These are phyloP conservation scores for cat (Felis catus) DNA, from an alignment of 2,113 vertebrate species.

Conservation along the genomic window F.catus_Fca126_mat1.0 CM031414.1:58570001-58570500, in stretches of 20 bases:
- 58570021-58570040: neutral
- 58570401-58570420: neutral
- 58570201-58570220: neutral
- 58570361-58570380: neutral
- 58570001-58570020: neutral
- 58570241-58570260: neutral
- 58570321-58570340: neutral
- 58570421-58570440: neutral
- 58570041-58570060: neutral
- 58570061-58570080: neutral
- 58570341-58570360: too few relatives aligned
- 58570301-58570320: neutral
- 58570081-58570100: neutral
- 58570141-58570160: neutral
- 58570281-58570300: neutral
- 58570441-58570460: neutral
- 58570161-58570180: too few relatives aligned
- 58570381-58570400: neutral
- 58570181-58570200: neutral
- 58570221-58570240: too few relatives aligned
- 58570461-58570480: neutral
- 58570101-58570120: neutral
- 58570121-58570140: fast-evolving
- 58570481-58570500: neutral
- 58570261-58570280: neutral